Evolutionary conservation across 2,888 invertebrate genomes (phyloP).

Genomic region (Rugalucina vietnamica): DNA sequence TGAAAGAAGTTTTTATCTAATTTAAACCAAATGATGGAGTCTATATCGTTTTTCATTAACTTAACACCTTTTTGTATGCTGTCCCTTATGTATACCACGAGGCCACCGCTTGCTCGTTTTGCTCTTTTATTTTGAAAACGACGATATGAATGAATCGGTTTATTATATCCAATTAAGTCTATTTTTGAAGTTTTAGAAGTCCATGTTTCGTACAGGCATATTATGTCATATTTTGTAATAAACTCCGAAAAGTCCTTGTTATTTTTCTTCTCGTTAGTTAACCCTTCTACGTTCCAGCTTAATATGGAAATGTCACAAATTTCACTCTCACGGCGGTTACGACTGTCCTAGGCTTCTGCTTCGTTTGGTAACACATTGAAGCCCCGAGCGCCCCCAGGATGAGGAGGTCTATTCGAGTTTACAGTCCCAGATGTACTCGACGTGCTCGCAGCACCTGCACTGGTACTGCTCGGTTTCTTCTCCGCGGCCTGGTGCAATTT

Average conservation of each 20-base stretch:
- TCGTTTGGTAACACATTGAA: neutral
- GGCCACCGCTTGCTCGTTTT: neutral
- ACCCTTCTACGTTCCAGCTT: neutral
- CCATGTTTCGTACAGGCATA: slow-evolving; percentile 25
- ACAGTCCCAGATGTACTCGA: too few relatives aligned
- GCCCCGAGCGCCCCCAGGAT: neutral
- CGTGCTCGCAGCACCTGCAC: too few relatives aligned
- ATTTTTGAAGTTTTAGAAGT: slow-evolving; percentile 1
- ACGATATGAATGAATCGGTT: neutral
- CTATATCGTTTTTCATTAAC: neutral
- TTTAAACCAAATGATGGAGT: neutral
- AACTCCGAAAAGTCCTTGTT: neutral
- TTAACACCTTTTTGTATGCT: neutral
- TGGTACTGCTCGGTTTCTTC: too few relatives aligned
- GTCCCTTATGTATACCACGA: neutral
- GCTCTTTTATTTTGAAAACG: neutral
- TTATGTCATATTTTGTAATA: slow-evolving; percentile 12
- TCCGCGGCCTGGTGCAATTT: neutral
- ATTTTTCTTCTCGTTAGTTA: neutral
- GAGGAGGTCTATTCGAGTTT: too few relatives aligned
- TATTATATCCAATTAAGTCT: neutral
- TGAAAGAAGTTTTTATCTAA: neutral
- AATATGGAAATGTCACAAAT: neutral
- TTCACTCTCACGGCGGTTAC: neutral
- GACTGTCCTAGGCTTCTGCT: neutral